Base-by-base conservation (phyloP, 1,140 invertebrate genomes). In the Neotoxoptera formosana region DNA sequence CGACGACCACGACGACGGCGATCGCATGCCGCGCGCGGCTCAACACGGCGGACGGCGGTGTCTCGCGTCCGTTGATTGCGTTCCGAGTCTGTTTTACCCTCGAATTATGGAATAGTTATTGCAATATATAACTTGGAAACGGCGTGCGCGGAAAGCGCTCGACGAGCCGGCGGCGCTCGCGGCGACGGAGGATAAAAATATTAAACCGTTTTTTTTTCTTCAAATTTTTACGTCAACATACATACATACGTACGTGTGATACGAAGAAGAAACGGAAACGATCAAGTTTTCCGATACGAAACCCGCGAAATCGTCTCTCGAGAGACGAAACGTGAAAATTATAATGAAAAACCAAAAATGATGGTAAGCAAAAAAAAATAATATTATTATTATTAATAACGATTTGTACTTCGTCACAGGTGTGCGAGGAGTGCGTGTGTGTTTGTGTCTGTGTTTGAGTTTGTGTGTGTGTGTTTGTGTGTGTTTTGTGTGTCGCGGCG, bases 401-500 rank as follows among this genome's bases (percentile, higher is more conserved):
- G 88, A 89, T 93, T 93, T 93, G 91, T 93, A 93, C 91, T 93
- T 93, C 91, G 91, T 93, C 91, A 93, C 91, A 93, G 91, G 91
- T 93, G 91, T 93, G 91, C 81, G 91, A 93, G 91, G 91, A 93
- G 91, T 93, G 91, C 48, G 91, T 84, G 91, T 45, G 91, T 47
- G 41, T 60, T n/a, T 91, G 6, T 17, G 45, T 47, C 7, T 90
- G 34, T 25, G 34, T 56, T 56, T 60, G 56, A 60, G 76, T 81
- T 20, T 36, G 91, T 84, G 90, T 91, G 90, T 47, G 76, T 84
- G 48, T 84, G 91, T 93, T 51, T 36, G 91, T 84, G 7, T 47
- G 84, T 47, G 36, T 76, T 76, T 17, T 76, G 48, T 90, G 53
- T 9, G 41, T 45, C 81, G 67, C 76, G 81, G 47, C 48, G 81